Evolutionary conservation across 2,888 invertebrate genomes (phyloP).

Genomic region (Tipula lateralis): DNA sequence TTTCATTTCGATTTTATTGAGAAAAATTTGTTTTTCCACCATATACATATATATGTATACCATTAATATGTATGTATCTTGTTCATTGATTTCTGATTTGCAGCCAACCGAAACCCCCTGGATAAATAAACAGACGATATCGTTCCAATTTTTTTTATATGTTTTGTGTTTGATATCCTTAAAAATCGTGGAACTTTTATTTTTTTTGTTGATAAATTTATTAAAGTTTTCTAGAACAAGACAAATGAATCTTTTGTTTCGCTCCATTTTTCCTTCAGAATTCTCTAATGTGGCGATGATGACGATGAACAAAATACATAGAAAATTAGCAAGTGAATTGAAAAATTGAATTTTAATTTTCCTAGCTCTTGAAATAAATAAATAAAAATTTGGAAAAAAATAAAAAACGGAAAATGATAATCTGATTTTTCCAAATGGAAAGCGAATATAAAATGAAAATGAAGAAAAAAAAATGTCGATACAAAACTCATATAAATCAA

Average conservation of each 20-base stretch:
- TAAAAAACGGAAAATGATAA: conserved; percentile 12
- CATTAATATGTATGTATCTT: too few relatives aligned
- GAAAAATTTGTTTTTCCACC: not conserved
- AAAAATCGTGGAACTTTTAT: not conserved
- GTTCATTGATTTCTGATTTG: not conserved
- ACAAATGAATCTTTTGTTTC: not conserved
- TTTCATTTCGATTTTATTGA: not conserved
- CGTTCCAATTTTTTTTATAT: not conserved
- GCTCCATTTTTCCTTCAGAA: not conserved
- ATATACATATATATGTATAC: not conserved
- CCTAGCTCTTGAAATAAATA: not conserved
- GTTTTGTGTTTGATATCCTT: not conserved
- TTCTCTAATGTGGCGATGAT: not conserved
- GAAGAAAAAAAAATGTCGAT: not conserved
- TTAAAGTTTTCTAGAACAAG: not conserved
- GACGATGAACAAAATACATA: not conserved
- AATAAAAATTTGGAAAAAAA: not conserved
- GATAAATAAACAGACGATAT: conserved; percentile 1
- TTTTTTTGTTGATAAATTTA: not conserved
- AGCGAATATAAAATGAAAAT: not conserved
- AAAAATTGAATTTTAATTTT: conserved; percentile 24
- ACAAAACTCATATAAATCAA: conserved; percentile 19
- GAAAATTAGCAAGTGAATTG: conserved; percentile 21
- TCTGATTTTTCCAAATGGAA: conserved; percentile 11
- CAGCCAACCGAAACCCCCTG: not conserved